A percentile compares a stretch with the other conserved stretches of the same genome.
These are phyloP conservation scores for Drosophila dunni DNA, from an alignment of 1,140 invertebrate genomes.

Conservation along the genomic window DNA sequence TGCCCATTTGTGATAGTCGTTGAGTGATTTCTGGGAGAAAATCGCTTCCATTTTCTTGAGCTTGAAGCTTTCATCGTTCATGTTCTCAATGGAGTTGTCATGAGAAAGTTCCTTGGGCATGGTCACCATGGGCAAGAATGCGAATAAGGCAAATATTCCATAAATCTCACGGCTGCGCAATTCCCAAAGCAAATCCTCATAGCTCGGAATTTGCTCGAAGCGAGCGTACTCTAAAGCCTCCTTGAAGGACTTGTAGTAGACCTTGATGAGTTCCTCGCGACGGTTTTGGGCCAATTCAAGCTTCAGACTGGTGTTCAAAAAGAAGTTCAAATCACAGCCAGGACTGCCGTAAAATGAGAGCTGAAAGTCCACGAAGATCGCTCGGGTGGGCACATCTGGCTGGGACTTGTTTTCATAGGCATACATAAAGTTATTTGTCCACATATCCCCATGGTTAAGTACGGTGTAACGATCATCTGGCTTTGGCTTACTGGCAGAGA, in stretches of 20 bases:
- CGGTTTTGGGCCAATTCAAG: slow-evolving; percentile 67
- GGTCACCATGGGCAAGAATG: slow-evolving; percentile 71
- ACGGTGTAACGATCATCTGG: slow-evolving; percentile 83
- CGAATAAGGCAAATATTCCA: slow-evolving; percentile 70
- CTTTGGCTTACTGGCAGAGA: slow-evolving; percentile 67
- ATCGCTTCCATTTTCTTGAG: slow-evolving; percentile 61
- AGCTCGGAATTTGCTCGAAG: slow-evolving; percentile 84
- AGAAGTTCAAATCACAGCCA: slow-evolving; percentile 77
- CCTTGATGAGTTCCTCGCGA: slow-evolving; percentile 78
- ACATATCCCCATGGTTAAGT: slow-evolving; percentile 88
- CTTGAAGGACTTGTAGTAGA: slow-evolving; percentile 71
- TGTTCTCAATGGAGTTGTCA: slow-evolving; percentile 71
- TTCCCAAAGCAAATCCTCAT: slow-evolving; percentile 74
- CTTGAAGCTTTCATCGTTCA: slow-evolving; percentile 60
- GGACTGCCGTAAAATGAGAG: slow-evolving; percentile 76
- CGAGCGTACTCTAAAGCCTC: slow-evolving; percentile 79
- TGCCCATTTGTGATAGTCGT: slow-evolving; percentile 63
- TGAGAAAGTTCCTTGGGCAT: slow-evolving; percentile 66
- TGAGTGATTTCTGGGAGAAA: slow-evolving; percentile 59
- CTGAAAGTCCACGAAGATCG: slow-evolving; percentile 86
- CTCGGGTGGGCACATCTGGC: slow-evolving; percentile 84
- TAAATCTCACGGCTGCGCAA: slow-evolving; percentile 78
- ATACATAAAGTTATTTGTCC: slow-evolving; percentile 89
- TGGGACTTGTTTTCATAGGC: slow-evolving; percentile 85
- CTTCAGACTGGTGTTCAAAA: slow-evolving; percentile 74